Evolutionary conservation across 30 jellyfish, hydroid and myxozoan species (phyloP), one percentile per base, ranked within the genome.

Genomic region (Aurelia aurita complex sp. Pacific): DNA sequence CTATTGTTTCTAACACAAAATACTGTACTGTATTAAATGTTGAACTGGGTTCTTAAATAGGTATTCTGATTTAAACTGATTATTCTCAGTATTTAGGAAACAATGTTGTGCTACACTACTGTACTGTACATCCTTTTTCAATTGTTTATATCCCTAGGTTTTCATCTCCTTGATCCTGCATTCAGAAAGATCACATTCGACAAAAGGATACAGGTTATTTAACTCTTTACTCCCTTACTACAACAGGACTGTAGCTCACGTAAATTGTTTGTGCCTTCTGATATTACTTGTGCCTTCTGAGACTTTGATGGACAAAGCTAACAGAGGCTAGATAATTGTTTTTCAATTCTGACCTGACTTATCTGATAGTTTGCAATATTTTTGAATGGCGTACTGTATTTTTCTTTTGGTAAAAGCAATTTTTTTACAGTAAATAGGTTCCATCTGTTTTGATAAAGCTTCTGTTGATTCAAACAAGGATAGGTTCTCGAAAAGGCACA

Each of bases 91-190:
- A 23, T 23, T 23, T 23, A 23, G 29, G 29, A 23, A 23, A 23
- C 29, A 23, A 23, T 23, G 29, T 23, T 23, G 29, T 23, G 29
- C 29, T 23, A 23, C 29, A 23, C 29, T 23, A 23, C 29, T 23
- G 29, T 23, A 23, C 29, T 23, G 29, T 23, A 23, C 29, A 23
- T 0, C 52, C 4, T 40, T 5, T 46, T 46, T 13, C 2, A 13
- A 46, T 4, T 7, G 2, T 40, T 12, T 64, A 69, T 69, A 76
- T 38, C 73, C 74, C 17, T 70, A 94, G 99, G 96, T 50, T 86
- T 94, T 50, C 97, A 89, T 73, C 34, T 53, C 35, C 92, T 80
- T 11, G 99, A 94, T 75, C 98, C 96, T 10, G 23, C 51, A 38
- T 94, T 82, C 84, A 85, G 80, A 80, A 79, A 82, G 33, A 79